Percentiles rank a stretch among this genome's conserved stretches.
phyloP scores from a whole-genome alignment of 2,797 vertebrate genomes.

The Halcyon chelicuti region DNA sequence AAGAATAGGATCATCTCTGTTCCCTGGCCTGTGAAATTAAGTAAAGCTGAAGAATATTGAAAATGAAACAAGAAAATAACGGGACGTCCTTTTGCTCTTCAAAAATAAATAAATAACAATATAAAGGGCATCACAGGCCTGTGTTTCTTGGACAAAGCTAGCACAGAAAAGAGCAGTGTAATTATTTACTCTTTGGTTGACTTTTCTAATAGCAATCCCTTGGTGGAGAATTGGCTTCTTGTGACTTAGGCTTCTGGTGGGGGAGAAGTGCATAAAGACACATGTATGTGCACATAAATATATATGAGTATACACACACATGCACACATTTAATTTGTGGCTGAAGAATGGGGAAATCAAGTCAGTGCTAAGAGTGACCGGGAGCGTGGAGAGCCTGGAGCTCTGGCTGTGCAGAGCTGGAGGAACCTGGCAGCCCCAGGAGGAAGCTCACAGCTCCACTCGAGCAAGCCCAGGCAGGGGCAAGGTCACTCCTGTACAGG shows the following conservation, averaged over 20 bases:
- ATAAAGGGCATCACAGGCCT: neutral
- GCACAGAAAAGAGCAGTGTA: neutral
- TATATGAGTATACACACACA: neutral
- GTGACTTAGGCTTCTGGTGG: neutral
- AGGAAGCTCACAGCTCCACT: neutral
- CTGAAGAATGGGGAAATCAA: neutral
- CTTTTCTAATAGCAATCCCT: neutral
- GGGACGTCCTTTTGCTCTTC: neutral
- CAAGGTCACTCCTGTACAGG: neutral
- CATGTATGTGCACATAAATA: accelerated
- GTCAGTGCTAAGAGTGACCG: neutral
- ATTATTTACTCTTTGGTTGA: neutral
- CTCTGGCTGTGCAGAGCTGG: neutral
- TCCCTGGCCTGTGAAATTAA: slow-evolving; percentile 52
- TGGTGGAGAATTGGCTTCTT: neutral
- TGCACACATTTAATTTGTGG: neutral
- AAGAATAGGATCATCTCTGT: slow-evolving; percentile 46
- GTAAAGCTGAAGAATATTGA: slow-evolving; percentile 32
- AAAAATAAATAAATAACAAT: neutral
- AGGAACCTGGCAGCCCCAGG: neutral
- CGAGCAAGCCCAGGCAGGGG: accelerated
- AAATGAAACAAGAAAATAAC: slow-evolving; percentile 17
- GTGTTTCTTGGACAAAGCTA: neutral
- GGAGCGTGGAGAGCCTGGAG: neutral
- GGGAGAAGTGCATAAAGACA: neutral